Evolutionary conservation across 2,888 invertebrate species (phyloP).

Genomic region (Laothoe populi): DNA sequence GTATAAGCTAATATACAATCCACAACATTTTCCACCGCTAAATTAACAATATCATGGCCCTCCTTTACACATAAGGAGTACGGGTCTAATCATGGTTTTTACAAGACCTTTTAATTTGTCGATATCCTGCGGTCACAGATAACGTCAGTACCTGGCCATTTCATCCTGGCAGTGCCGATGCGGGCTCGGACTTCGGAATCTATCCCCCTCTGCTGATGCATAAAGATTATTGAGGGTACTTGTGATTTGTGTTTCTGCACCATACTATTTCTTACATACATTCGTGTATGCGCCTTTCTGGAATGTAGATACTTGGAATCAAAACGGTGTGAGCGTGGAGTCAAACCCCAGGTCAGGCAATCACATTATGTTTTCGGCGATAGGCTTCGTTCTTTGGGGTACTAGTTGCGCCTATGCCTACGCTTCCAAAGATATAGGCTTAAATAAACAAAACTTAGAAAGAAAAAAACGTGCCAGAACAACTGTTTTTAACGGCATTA

Average conservation of each 20-base stretch:
- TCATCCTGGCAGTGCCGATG: conserved; percentile 19
- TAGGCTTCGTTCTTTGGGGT: too few relatives aligned
- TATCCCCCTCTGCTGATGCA: conserved; percentile 10
- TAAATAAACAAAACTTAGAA: too few relatives aligned
- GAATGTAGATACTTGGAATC: too few relatives aligned
- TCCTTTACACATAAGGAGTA: conserved; percentile 19
- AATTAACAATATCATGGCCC: conserved; percentile 12
- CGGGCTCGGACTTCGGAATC: conserved; percentile 13
- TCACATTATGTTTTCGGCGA: too few relatives aligned
- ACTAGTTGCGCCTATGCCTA: too few relatives aligned
- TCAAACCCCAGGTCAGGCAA: too few relatives aligned
- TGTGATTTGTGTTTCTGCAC: neutral
- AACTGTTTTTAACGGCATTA: too few relatives aligned
- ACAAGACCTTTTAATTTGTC: conserved; percentile 23
- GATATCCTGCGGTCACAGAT: conserved; percentile 22
- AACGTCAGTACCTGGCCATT: conserved; percentile 12
- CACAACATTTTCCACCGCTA: neutral
- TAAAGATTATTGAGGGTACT: conserved; percentile 18
- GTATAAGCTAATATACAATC: conserved; percentile 1
- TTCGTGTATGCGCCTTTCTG: too few relatives aligned
- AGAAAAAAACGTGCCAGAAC: too few relatives aligned
- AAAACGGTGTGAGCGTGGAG: too few relatives aligned
- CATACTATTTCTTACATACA: neutral
- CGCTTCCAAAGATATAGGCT: too few relatives aligned
- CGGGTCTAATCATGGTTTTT: conserved; percentile 24